phyloP scores from a whole-genome alignment of 2,888 invertebrate genomes.

The Shargacucullia verbasci region DNA sequence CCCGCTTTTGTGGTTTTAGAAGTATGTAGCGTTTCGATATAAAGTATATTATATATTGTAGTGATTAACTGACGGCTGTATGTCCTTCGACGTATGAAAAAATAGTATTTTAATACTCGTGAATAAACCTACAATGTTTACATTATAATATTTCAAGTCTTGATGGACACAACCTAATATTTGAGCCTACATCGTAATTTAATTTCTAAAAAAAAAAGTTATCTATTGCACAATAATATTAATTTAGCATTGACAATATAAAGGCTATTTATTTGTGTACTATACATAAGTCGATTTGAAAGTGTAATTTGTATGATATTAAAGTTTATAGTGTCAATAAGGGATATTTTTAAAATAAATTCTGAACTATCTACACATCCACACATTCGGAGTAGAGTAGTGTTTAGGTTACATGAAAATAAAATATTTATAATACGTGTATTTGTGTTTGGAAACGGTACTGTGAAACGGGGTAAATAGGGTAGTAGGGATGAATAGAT shows the following conservation, averaged over 20 bases:
- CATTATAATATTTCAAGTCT: background rate
- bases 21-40: conserved; percentile 6
- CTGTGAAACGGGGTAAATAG: no score
- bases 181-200: background rate
- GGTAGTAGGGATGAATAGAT: no score
- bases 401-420: conserved; percentile 57
- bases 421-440: conserved; percentile 60
- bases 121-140: background rate
- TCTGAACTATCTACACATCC: conserved; percentile 51
- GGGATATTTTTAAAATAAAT: conserved; percentile 48
- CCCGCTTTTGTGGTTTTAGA: conserved; percentile 27
- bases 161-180: conserved; percentile 3
- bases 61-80: conserved; percentile 17
- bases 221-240: conserved; percentile 4
- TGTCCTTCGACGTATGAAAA: no score
- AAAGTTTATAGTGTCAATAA: conserved; percentile 42
- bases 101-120: no score
- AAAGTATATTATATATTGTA: background rate
- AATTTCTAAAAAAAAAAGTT: background rate
- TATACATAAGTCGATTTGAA: conserved; percentile 42
- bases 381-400: conserved; percentile 56
- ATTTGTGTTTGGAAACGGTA: conserved; percentile 48
- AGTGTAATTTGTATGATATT: conserved; percentile 49
- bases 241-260: conserved; percentile 22
- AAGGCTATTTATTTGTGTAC: no score